These are phyloP conservation scores for Oxyura jamaicensis DNA, from an alignment of 2,113 vertebrate species.

Conservation along the genomic window DNA sequence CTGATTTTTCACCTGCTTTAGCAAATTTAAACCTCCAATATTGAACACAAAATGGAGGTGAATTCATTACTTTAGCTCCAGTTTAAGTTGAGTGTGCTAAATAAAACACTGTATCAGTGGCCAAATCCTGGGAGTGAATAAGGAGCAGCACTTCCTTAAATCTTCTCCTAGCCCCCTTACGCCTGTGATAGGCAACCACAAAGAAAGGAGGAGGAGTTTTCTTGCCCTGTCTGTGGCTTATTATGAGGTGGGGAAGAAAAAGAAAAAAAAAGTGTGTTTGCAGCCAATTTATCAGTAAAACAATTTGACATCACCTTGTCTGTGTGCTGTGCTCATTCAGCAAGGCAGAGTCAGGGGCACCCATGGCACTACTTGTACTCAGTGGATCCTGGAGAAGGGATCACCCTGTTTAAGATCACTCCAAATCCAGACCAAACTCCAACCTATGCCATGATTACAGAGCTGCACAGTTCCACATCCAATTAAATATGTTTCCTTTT, in stretches of 20 bases:
- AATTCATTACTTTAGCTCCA: neutral
- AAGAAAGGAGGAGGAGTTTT: neutral
- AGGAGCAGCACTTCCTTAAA: neutral
- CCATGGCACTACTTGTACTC: fast-evolving
- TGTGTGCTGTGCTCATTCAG: neutral
- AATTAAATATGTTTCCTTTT: neutral
- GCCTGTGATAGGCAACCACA: neutral
- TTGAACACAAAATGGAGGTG: fast-evolving
- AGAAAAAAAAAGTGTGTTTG: neutral
- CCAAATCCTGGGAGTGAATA: neutral
- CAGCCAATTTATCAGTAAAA: neutral
- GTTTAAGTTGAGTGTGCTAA: neutral
- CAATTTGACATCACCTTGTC: neutral
- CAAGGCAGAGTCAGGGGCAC: neutral
- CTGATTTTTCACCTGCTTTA: neutral
- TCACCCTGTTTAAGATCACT: neutral
- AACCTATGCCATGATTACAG: neutral
- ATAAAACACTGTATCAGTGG: neutral
- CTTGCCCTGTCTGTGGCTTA: neutral
- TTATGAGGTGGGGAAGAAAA: neutral
- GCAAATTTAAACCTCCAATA: neutral
- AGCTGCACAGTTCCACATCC: neutral
- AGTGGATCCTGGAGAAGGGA: neutral
- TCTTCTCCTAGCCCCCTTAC: neutral
- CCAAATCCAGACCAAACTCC: neutral